Evolutionary conservation across 2,888 invertebrate species (phyloP).

Genomic region (Suillia variegata): DNA sequence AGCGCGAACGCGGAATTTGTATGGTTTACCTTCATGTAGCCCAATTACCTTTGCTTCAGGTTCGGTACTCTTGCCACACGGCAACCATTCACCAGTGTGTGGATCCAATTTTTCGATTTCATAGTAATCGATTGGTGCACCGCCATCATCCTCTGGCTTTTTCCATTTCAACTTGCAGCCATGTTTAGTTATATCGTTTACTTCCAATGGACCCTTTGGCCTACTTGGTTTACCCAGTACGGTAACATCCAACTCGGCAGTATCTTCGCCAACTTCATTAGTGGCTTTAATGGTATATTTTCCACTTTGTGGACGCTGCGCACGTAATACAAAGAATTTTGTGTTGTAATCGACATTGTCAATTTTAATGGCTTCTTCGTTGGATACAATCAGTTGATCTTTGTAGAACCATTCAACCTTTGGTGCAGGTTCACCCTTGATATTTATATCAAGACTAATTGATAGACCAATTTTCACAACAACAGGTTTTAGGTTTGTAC

Average conservation of each 20-base stretch:
- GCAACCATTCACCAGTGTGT: slow-evolving; percentile 89
- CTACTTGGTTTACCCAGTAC: slow-evolving; percentile 81
- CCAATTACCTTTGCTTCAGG: slow-evolving; percentile 84
- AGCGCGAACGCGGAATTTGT: slow-evolving; percentile 97
- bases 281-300: slow-evolving; percentile 88
- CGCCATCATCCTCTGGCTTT: slow-evolving; percentile 95
- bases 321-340: slow-evolving; percentile 83
- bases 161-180: slow-evolving; percentile 92
- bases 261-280: slow-evolving; percentile 92
- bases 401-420: slow-evolving; percentile 88
- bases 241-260: slow-evolving; percentile 87
- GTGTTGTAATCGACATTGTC: slow-evolving; percentile 89
- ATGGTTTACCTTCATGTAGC: slow-evolving; percentile 92
- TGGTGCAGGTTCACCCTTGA: slow-evolving; percentile 93
- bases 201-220: slow-evolving; percentile 86
- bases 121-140: slow-evolving; percentile 90
- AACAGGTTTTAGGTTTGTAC: slow-evolving; percentile 83
- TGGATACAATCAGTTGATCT: slow-evolving; percentile 70
- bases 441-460: slow-evolving; percentile 83
- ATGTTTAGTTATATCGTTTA: slow-evolving; percentile 87
- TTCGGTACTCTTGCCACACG: slow-evolving; percentile 84
- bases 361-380: slow-evolving; percentile 68
- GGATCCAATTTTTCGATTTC: slow-evolving; percentile 96
- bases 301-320: slow-evolving; percentile 81
- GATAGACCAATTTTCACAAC: slow-evolving; percentile 88